phyloP scores from a whole-genome alignment of 2,888 invertebrate genomes.

The Drosophila melanosoma region DNA sequence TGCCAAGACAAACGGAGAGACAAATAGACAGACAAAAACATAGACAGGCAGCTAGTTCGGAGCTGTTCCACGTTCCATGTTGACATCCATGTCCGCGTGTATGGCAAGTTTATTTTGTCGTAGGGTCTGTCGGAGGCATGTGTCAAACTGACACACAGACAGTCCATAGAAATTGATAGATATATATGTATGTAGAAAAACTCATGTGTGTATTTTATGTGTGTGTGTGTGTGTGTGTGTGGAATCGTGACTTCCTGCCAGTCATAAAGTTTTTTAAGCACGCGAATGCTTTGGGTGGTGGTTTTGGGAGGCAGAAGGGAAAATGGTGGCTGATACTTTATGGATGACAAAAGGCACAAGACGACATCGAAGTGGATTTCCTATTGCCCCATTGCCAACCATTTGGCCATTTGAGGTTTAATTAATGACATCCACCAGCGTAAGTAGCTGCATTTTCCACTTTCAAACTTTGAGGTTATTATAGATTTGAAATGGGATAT shows the following conservation, averaged over 20 bases:
- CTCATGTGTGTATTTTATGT: background rate
- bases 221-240: constrained; percentile 40
- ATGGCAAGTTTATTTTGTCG: constrained; percentile 38
- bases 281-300: constrained; percentile 19
- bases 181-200: constrained; percentile 9
- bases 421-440: constrained; percentile 71
- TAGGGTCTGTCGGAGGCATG: constrained; percentile 14
- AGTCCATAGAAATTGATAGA: constrained; percentile 38
- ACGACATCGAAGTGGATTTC: constrained; percentile 43
- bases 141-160: constrained; percentile 32
- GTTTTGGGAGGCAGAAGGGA: background rate
- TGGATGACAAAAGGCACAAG: constrained; percentile 72
- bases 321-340: constrained; percentile 60
- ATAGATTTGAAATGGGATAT: background rate
- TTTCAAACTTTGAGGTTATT: background rate
- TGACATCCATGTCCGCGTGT: constrained; percentile 37
- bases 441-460: constrained; percentile 11
- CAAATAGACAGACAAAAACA: constrained; percentile 12
- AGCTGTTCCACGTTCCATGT: constrained; percentile 19
- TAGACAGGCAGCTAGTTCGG: constrained; percentile 2
- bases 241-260: constrained; percentile 77
- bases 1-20: constrained; percentile 5
- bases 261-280: constrained; percentile 60
- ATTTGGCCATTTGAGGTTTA: constrained; percentile 74
- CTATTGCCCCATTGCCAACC: constrained; percentile 40